These are phyloP conservation scores for Amphiura filiformis DNA, from an alignment of 35 echinoderm and acorn worm genomes.

Conservation along the genomic window DNA sequence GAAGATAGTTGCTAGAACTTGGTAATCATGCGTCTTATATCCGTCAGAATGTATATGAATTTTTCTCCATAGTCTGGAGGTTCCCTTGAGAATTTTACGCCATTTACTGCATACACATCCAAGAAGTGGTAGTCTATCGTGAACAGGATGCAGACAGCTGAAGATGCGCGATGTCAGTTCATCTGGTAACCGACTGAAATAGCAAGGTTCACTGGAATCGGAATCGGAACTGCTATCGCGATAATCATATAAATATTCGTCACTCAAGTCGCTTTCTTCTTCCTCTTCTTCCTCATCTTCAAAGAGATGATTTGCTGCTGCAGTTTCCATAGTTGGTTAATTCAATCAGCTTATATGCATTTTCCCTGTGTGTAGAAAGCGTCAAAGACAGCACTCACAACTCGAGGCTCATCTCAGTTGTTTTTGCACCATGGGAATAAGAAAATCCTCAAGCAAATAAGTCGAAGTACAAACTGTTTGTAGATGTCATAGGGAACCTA, in stretches of 20 bases:
- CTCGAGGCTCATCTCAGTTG: not conserved
- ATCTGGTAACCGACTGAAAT: constrained; percentile 71
- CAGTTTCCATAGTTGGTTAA: not conserved
- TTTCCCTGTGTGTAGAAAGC: not conserved
- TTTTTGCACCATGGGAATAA: not conserved
- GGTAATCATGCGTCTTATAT: constrained; percentile 31
- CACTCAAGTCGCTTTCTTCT: not conserved
- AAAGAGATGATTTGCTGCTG: not conserved
- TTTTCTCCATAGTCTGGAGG: constrained; percentile 69
- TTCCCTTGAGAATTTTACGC: constrained; percentile 67
- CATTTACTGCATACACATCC: constrained; percentile 76
- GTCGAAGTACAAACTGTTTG: not conserved
- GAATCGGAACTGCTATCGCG: not conserved
- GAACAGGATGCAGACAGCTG: constrained; percentile 66
- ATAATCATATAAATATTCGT: not conserved
- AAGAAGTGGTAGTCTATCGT: constrained; percentile 67
- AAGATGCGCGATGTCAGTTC: constrained; percentile 81
- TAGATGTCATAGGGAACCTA: not conserved
- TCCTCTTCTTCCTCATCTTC: not conserved
- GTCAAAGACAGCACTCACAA: not conserved
- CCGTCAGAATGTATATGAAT: constrained; percentile 52
- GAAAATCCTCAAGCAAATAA: not conserved
- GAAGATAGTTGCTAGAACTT: constrained; percentile 57
- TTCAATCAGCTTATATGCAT: not conserved
- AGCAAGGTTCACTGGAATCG: constrained; percentile 13